Percentiles rank a stretch among this genome's conserved stretches.
Conservation (phyloP, 1,140 invertebrate species). For the Anastatus disparis region DNA sequence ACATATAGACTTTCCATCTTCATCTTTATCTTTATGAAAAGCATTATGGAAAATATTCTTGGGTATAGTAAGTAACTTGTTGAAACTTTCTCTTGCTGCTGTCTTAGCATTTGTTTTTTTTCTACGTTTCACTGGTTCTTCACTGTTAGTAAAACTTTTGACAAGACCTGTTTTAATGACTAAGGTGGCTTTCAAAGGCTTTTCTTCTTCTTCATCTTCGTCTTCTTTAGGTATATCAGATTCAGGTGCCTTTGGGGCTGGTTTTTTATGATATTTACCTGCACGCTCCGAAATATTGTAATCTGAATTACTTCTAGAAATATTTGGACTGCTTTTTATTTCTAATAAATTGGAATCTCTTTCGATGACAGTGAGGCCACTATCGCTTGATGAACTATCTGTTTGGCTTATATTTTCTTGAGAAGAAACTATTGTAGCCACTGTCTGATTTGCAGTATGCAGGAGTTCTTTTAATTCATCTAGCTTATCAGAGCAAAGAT, state of each 20-base stretch:
- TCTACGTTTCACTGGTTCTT: slow-evolving; percentile 1
- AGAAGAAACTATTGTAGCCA: slow-evolving; percentile 49
- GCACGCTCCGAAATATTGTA: slow-evolving; percentile 46
- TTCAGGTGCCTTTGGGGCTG: slow-evolving; percentile 56
- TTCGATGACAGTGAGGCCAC: not conserved
- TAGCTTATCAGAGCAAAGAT: slow-evolving; percentile 53
- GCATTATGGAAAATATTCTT: slow-evolving; percentile 59
- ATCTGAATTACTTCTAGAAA: slow-evolving; percentile 49
- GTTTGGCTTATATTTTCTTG: slow-evolving; percentile 44
- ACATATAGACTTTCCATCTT: slow-evolving; percentile 37
- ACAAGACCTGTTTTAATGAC: slow-evolving; percentile 61
- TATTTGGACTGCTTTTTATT: slow-evolving; percentile 38
- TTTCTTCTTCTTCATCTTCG: slow-evolving; percentile 45
- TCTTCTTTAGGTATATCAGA: slow-evolving; percentile 3
- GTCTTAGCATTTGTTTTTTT: slow-evolving; percentile 41
- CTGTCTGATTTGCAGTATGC: slow-evolving; percentile 51
- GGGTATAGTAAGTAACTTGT: slow-evolving; percentile 58
- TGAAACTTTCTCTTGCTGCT: slow-evolving; percentile 53
- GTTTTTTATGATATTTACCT: slow-evolving; percentile 63
- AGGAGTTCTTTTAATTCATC: slow-evolving; percentile 56
- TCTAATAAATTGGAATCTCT: slow-evolving; percentile 13
- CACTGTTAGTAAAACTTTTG: slow-evolving; percentile 55
- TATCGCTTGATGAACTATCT: not conserved
- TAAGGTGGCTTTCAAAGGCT: slow-evolving; percentile 58
- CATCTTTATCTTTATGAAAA: slow-evolving; percentile 56